These are phyloP conservation scores for Cebidichthys violaceus DNA, from an alignment of 2,113 vertebrate species.

Conservation along the genomic window DNA sequence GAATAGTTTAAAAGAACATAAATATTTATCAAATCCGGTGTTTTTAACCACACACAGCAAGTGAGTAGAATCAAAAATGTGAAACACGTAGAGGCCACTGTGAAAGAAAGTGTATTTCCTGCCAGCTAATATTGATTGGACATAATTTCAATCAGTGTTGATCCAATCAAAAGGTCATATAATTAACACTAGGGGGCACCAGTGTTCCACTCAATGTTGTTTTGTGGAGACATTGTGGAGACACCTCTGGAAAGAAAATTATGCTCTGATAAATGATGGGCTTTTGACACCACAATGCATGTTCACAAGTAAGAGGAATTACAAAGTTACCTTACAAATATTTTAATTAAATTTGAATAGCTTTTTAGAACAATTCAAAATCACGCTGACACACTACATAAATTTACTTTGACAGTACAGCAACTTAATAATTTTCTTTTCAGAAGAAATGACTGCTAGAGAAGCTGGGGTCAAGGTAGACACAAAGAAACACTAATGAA, in stretches of 20 bases:
- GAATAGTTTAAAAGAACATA: constrained; percentile 15
- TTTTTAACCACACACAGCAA: not conserved
- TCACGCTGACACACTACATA: constrained; percentile 38
- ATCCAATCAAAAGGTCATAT: constrained; percentile 63
- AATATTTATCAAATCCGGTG: not conserved
- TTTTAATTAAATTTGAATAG: constrained; percentile 76
- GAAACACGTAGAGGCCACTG: not conserved
- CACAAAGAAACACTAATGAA: constrained; percentile 69
- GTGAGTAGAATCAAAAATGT: constrained; percentile 29
- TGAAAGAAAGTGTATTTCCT: constrained; percentile 31
- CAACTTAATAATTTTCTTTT: constrained; percentile 60
- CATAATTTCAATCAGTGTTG: constrained; percentile 58
- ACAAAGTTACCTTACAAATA: constrained; percentile 72
- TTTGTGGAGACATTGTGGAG: constrained; percentile 19
- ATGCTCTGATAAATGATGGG: constrained; percentile 62
- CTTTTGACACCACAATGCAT: constrained; percentile 61
- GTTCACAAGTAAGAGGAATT: constrained; percentile 61
- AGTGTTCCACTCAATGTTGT: constrained; percentile 78
- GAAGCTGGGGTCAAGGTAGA: constrained; percentile 64
- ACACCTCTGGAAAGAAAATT: constrained; percentile 49
- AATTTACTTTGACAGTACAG: constrained; percentile 59
- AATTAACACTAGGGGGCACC: constrained; percentile 85
- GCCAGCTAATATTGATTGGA: constrained; percentile 60
- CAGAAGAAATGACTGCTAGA: constrained; percentile 53
- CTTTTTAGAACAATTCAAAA: constrained; percentile 69